A percentile compares a stretch with the other conserved stretches of the same genome.
Evolutionary conservation across 2,113 vertebrate genomes (phyloP).

Genomic region (Paramisgurnus dabryanus): DNA sequence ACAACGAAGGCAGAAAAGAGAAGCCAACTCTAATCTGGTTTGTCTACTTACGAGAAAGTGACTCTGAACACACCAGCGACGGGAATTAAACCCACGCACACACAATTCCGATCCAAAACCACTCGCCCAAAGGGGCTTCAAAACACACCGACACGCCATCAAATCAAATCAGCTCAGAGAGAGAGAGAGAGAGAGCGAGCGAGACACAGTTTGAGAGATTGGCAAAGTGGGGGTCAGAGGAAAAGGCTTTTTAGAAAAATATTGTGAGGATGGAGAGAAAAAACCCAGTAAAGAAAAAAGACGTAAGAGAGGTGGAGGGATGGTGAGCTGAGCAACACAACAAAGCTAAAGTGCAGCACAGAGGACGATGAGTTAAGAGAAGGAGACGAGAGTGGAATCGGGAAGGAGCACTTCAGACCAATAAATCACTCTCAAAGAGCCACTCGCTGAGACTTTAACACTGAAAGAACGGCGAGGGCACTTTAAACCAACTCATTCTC

Average conservation of each 20-base stretch:
- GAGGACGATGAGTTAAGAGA: constrained; percentile 3
- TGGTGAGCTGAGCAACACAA: constrained; percentile 9
- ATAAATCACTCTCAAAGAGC: constrained; percentile 44
- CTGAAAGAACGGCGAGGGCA: constrained; percentile 27
- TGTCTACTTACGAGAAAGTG: constrained; percentile 29
- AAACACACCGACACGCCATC: constrained; percentile 15
- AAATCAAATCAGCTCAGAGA: constrained; percentile 43
- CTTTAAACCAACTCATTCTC: constrained; percentile 35
- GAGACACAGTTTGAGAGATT: background rate
- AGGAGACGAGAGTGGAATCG: constrained; percentile 10
- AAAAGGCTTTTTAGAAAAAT: background rate
- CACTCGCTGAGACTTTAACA: constrained; percentile 6
- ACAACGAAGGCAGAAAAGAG: constrained; percentile 25
- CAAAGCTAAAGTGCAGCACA: constrained; percentile 11
- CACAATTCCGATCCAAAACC: constrained; percentile 25
- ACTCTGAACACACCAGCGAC: constrained; percentile 12
- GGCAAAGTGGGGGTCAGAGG: background rate
- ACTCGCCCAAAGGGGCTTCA: constrained; percentile 5
- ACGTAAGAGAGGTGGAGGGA: constrained; percentile 9
- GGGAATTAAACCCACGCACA: constrained; percentile 38
- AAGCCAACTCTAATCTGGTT: constrained; percentile 42
- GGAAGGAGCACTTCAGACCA: constrained; percentile 39
- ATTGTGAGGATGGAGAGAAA: background rate
- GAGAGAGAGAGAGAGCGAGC: background rate
- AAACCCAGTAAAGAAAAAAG: constrained; percentile 12